Evolutionary conservation across 2,888 invertebrate species (phyloP).

Genomic region (Calliopum simillimum): DNA sequence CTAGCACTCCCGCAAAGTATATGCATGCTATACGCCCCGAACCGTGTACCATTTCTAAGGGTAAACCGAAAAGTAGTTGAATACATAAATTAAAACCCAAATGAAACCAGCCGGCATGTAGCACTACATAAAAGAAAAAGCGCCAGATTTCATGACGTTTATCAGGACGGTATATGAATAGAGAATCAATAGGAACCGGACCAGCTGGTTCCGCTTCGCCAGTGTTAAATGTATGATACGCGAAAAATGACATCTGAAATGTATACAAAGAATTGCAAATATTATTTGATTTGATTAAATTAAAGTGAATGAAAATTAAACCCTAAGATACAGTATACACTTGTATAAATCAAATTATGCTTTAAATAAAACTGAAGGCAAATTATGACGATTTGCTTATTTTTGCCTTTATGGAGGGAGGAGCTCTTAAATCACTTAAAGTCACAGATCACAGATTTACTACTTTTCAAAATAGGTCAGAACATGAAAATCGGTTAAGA

Average conservation of each 20-base stretch:
- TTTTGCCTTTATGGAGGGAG: no score
- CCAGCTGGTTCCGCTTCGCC: slow-evolving; percentile 86
- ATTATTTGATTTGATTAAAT: no score
- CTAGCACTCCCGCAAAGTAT: slow-evolving; percentile 93
- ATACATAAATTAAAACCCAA: slow-evolving; percentile 94
- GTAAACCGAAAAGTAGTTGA: slow-evolving; percentile 92
- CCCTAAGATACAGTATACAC: no score
- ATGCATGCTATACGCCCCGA: slow-evolving; percentile 89
- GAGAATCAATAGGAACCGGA: slow-evolving; percentile 92
- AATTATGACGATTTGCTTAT: no score
- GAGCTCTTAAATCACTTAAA: no score
- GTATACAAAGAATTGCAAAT: slow-evolving; percentile 38
- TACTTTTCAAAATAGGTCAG: no score
- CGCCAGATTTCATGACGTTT: slow-evolving; percentile 92
- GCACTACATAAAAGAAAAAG: slow-evolving; percentile 93
- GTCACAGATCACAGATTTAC: no score
- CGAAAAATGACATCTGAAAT: slow-evolving; percentile 89
- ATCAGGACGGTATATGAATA: slow-evolving; percentile 94
- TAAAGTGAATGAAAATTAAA: no score
- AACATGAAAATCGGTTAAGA: no score
- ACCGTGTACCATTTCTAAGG: slow-evolving; percentile 97
- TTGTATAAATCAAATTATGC: no score
- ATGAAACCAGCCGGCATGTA: slow-evolving; percentile 97
- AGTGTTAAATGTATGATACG: slow-evolving; percentile 86
- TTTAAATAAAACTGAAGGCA: no score